These are phyloP conservation scores for Perdita meconis DNA, from an alignment of 2,888 invertebrate genomes.

Conservation along the genomic window DNA sequence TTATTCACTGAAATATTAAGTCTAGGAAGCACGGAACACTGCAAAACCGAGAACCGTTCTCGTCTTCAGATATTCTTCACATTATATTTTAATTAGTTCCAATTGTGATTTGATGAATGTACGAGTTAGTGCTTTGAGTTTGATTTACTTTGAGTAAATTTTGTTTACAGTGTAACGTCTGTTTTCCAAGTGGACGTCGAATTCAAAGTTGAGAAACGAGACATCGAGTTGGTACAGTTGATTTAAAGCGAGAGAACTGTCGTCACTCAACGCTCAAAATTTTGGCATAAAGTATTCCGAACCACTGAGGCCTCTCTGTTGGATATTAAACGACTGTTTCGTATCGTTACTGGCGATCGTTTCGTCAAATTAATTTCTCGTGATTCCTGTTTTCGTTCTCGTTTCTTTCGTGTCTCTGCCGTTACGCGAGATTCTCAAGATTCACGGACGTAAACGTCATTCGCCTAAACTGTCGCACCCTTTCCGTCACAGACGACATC, in stretches of 20 bases:
- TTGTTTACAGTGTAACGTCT: background rate
- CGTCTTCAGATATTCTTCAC: no score
- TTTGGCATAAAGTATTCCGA: conserved; percentile 39
- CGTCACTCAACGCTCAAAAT: conserved; percentile 16
- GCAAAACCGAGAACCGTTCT: no score
- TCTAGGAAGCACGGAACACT: no score
- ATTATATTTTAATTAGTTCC: no score
- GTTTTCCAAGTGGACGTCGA: background rate
- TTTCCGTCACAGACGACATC: background rate
- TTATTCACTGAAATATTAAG: no score
- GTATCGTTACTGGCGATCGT: conserved; percentile 38
- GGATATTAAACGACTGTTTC: conserved; percentile 37
- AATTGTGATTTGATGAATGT: no score
- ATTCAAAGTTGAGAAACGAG: background rate
- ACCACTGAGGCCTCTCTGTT: conserved; percentile 21
- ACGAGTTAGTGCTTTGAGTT: no score
- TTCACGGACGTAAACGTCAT: conserved; percentile 28
- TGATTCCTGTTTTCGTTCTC: conserved; percentile 15
- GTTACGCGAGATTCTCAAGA: background rate
- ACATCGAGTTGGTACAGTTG: conserved; percentile 8
- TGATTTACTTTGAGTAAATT: no score
- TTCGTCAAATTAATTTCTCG: conserved; percentile 49
- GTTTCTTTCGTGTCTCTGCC: conserved; percentile 25
- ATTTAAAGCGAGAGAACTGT: background rate
- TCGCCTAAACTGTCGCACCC: background rate